These are phyloP conservation scores for Megaleporinus macrocephalus DNA, from an alignment of 2,113 vertebrate genomes.

Conservation along the genomic window DNA sequence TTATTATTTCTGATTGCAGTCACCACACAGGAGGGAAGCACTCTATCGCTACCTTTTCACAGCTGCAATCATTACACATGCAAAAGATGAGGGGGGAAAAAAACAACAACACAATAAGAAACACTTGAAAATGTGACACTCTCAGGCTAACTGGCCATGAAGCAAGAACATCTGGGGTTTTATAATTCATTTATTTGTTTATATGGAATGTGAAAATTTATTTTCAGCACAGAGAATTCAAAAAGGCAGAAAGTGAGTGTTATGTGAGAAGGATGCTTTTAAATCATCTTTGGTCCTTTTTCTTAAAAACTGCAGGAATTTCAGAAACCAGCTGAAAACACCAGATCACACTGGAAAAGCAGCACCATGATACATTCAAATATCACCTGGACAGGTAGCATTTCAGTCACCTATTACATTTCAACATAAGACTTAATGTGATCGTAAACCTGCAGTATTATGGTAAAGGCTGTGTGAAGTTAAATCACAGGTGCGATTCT, in stretches of 20 bases:
- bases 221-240: not conserved
- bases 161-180: not conserved
- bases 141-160: not conserved
- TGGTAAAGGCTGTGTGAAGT: no score
- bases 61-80: not conserved
- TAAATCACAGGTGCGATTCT: no score
- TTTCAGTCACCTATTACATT: no score
- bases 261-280: not conserved
- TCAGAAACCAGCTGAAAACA: no score
- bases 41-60: constrained; percentile 2
- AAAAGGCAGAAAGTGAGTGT: not conserved
- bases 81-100: not conserved
- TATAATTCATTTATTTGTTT: not conserved
- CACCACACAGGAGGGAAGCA: not conserved
- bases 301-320: no score
- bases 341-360: no score
- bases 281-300: no score
- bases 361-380: no score
- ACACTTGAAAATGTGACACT: not conserved
- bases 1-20: not conserved
- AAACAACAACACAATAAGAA: constrained; percentile 4
- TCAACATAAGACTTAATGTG: no score
- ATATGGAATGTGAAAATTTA: not conserved
- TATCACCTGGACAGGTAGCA: no score
- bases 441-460: no score